Conservation (phyloP, 2,888 invertebrate species). For the Drosophila leonis region DNA sequence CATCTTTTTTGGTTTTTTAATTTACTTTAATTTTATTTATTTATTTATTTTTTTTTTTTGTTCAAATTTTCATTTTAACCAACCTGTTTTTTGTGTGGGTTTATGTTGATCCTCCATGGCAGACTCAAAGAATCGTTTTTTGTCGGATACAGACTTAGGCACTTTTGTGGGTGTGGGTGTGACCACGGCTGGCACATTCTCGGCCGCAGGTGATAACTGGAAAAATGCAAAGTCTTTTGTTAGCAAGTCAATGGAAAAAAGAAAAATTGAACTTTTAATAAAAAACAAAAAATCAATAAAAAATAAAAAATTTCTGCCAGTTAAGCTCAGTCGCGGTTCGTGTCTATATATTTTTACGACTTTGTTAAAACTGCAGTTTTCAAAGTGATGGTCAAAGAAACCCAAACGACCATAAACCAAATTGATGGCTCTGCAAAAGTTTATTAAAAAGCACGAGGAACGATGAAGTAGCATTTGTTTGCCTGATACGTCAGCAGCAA, state of each 20-base stretch:
- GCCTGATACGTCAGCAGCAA: conserved; percentile 13
- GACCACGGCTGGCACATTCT: conserved; percentile 81
- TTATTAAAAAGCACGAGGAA: conserved; percentile 72
- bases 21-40: too few species aligned
- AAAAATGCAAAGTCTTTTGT: conserved; percentile 54
- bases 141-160: conserved; percentile 95
- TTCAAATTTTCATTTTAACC: conserved; percentile 41
- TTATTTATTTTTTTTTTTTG: background rate
- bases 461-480: conserved; percentile 32
- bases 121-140: conserved; percentile 97
- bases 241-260: conserved; percentile 44
- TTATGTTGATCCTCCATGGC: conserved; percentile 97
- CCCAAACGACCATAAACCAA: conserved; percentile 75
- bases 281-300: conserved; percentile 33
- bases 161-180: conserved; percentile 89
- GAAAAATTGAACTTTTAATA: conserved; percentile 8
- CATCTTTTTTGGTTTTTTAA: background rate
- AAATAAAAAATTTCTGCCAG: conserved; percentile 16
- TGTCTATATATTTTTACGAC: conserved; percentile 55
- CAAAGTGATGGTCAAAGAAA: conserved; percentile 67
- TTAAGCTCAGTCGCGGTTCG: conserved; percentile 22
- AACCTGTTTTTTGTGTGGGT: conserved; percentile 94
- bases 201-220: conserved; percentile 66
- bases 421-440: conserved; percentile 77
- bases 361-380: conserved; percentile 32